Evolutionary conservation across 2,888 invertebrate species (phyloP), one percentile per base, ranked within the genome.

Genomic region (Euspilapteryx auroguttella): DNA sequence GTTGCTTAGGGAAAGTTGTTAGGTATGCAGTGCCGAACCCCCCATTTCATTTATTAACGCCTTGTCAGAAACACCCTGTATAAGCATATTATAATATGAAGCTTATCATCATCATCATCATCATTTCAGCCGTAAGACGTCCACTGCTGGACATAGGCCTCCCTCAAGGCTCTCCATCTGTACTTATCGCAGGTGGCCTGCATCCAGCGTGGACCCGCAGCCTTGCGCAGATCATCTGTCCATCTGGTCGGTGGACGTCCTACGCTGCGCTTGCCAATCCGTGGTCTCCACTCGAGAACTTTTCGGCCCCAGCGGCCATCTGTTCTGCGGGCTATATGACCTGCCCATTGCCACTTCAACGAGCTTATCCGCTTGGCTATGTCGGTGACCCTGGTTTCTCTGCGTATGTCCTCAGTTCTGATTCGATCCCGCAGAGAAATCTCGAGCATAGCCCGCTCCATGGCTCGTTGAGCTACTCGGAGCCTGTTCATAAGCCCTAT

Each of bases 281-380:
- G 6, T 4, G 22, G 22, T n/a, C 7, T n/a, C 22, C 22, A 22
- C n/a, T 22, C 22, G 7, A 10, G 7, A n/a, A 10, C 10, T 5
- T n/a, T 8, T 4, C 22, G 5, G 7, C n/a, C 4, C 22, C 22
- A 22, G 7, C 22, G 7, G 22, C 10, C 10, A n/a, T 22, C 22
- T 5, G 7, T n/a, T 8, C 8, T n/a, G 4, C 22, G 7, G n/a
- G n/a, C 10, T 22, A 22, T 5, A n/a, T 22, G 22, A n/a, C 22
- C 22, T 4, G 22, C 22, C 22, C 22, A 22, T 22, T 22, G 22
- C 22, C 22, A 22, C 10, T 22, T 22, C 22, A n/a, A n/a, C 10
- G 4, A 4, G 7, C n/a, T 22, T 22, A n/a, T 22, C 4, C n/a
- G 7, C n/a, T 4, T n/a, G 4, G 10, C 4, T 9, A 22, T 22